Conservation (phyloP, 2,888 invertebrate species). For the Campoplex nolae region DNA sequence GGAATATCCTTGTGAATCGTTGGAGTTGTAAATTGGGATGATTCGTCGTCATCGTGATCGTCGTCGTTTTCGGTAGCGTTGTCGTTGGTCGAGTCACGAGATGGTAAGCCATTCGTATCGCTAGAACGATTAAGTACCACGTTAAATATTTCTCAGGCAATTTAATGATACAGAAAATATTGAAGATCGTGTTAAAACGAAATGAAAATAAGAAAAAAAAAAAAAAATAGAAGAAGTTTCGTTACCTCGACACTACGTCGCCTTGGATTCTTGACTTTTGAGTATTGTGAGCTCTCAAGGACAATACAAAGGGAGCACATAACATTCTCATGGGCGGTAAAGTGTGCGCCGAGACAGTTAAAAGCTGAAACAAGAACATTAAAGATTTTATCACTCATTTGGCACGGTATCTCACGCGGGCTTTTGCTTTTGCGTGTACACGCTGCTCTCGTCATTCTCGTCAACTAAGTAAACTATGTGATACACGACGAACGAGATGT, state of each 20-base stretch:
- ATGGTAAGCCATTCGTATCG: conserved; percentile 38
- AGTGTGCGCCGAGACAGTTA: conserved; percentile 83
- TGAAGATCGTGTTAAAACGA: conserved; percentile 13
- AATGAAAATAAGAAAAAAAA: conserved; percentile 14
- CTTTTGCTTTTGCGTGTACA: conserved; percentile 42
- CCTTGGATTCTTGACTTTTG: conserved; percentile 69
- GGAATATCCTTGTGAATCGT: conserved; percentile 62
- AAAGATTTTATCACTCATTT: conserved; percentile 63
- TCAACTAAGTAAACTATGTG: conserved; percentile 21
- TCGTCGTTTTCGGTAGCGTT: conserved; percentile 74
- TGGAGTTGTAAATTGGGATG: conserved; percentile 26
- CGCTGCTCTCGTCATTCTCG: conserved; percentile 36
- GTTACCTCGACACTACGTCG: conserved; percentile 64
- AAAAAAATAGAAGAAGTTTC: conserved; percentile 1
- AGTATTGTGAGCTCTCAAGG: conserved; percentile 74
- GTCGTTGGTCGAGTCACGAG: conserved; percentile 69
- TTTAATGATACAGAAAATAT: not conserved
- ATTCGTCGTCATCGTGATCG: conserved; percentile 65
- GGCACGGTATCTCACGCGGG: conserved; percentile 2
- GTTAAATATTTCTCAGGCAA: not conserved
- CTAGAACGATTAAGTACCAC: conserved; percentile 11
- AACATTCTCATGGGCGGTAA: conserved; percentile 83
- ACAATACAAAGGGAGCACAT: conserved; percentile 82
- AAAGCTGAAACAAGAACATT: conserved; percentile 73
- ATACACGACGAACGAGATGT: not conserved